These are phyloP conservation scores for Pogonocherus hispidulus DNA, from an alignment of 2,888 invertebrate genomes.

Conservation along the genomic window DNA sequence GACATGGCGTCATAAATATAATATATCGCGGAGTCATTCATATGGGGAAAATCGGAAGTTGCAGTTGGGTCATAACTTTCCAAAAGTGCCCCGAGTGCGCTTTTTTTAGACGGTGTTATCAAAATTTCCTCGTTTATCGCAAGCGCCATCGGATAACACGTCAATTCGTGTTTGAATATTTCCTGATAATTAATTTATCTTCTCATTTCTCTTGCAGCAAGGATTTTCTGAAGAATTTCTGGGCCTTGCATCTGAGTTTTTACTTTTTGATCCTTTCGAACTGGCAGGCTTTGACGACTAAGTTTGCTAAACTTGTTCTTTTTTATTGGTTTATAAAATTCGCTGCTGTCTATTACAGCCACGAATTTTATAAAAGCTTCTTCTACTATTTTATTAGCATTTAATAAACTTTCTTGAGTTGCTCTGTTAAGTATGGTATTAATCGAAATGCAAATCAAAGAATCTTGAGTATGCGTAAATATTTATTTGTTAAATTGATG, in stretches of 20 bases:
- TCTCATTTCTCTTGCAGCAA: background rate
- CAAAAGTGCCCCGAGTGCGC: background rate
- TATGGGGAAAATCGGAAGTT: background rate
- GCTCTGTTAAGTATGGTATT: too few relatives aligned
- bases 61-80: background rate
- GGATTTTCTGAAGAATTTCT: background rate
- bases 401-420: too few relatives aligned
- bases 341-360: background rate
- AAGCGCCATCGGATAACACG: background rate
- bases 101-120: background rate
- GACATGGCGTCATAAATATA: too few relatives aligned
- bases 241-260: background rate
- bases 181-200: background rate
- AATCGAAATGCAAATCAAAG: too few relatives aligned
- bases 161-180: conserved; percentile 3
- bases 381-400: too few relatives aligned
- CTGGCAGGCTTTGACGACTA: background rate
- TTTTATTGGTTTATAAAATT: conserved; percentile 10
- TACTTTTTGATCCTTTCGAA: too few relatives aligned
- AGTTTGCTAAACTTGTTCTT: background rate
- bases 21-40: too few relatives aligned
- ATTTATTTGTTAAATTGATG: conserved; percentile 3
- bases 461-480: background rate
- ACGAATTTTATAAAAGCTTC: too few relatives aligned
- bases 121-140: background rate